Conservation (phyloP, 1,140 invertebrate species). For the Diachasma alloeum region DNA sequence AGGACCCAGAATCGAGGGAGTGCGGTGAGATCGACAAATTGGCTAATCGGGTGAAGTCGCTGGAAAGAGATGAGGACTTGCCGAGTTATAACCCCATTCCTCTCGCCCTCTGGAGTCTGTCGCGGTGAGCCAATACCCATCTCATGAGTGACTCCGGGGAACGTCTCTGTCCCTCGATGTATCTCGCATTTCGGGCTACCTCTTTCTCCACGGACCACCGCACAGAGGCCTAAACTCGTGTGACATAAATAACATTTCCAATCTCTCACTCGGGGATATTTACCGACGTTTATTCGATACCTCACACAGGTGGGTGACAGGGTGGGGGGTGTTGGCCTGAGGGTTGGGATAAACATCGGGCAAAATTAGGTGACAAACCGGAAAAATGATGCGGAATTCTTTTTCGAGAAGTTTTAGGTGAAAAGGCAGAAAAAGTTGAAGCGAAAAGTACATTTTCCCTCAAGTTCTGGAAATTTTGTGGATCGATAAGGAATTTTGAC, state of each 20-base stretch:
- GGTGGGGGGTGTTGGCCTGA: no score
- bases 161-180: conserved; percentile 22
- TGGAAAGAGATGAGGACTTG: conserved; percentile 30
- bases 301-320: neutral
- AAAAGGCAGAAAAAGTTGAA: no score
- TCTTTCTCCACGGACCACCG: conserved; percentile 22
- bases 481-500: no score
- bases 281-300: conserved; percentile 10
- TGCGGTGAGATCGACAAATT: conserved; percentile 33
- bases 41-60: conserved; percentile 37
- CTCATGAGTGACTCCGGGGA: neutral
- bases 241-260: conserved; percentile 33
- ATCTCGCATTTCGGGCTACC: conserved; percentile 29
- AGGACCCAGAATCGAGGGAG: conserved; percentile 13
- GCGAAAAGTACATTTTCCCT: no score
- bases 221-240: conserved; percentile 28
- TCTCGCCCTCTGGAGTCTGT: neutral
- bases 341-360: no score
- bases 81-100: neutral
- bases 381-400: no score
- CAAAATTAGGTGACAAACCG: no score
- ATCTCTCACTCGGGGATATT: conserved; percentile 24
- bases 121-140: conserved; percentile 12
- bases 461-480: no score
- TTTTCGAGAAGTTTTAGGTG: no score